Conservation (phyloP, 2,888 invertebrate genomes). For the Trachelus iudaicus region DNA sequence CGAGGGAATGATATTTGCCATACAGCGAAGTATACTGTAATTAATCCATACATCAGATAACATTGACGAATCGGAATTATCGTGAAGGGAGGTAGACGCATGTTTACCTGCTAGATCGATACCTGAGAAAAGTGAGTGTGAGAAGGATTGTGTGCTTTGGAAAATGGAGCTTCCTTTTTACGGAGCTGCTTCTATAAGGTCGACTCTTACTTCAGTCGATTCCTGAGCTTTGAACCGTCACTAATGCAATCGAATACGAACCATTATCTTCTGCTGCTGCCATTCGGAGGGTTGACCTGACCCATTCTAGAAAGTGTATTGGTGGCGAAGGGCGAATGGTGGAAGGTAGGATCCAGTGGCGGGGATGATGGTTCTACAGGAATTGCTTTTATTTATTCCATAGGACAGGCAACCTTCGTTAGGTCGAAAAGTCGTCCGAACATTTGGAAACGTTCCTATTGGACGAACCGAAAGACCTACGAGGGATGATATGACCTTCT, state of each 20-base stretch:
- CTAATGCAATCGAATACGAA: background rate
- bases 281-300: background rate
- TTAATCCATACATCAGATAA: background rate
- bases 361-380: background rate
- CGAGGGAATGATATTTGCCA: background rate
- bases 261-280: background rate
- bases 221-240: slow-evolving; percentile 2
- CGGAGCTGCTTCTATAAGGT: background rate
- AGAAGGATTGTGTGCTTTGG: background rate
- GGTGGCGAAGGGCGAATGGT: background rate
- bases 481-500: background rate
- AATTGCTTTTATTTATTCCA: background rate
- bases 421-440: background rate
- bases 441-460: background rate
- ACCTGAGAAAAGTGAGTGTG: background rate
- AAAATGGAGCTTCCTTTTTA: background rate
- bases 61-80: background rate
- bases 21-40: background rate
- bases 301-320: background rate
- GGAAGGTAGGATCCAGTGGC: background rate
- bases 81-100: background rate
- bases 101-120: background rate
- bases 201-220: background rate
- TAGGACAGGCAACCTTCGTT: background rate
- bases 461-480: background rate